These are phyloP conservation scores for Falcunculus frontatus DNA, from an alignment of 2,113 vertebrate species.

Conservation along the genomic window DNA sequence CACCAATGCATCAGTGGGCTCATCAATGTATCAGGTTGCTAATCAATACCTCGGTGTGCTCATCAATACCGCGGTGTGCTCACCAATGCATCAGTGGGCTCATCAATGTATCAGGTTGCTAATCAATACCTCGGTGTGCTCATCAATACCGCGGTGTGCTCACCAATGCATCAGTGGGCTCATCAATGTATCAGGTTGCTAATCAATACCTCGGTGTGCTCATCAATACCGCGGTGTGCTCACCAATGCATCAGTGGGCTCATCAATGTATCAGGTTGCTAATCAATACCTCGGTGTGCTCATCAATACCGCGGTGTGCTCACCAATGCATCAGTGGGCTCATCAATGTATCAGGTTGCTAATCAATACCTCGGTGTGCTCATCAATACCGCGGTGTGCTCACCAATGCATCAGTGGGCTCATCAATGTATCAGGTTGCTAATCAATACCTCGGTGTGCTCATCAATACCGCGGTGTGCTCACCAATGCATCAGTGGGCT, in stretches of 20 bases:
- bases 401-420: not conserved
- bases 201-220: not conserved
- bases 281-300: not conserved
- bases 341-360: not conserved
- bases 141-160: not conserved
- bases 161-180: not conserved
- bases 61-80: not conserved
- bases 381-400: not conserved
- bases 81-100: not conserved
- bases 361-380: not conserved
- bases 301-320: not conserved
- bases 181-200: not conserved
- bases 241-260: not conserved
- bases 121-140: not conserved
- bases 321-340: not conserved
- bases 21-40: not conserved
- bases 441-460: not conserved
- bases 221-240: not conserved
- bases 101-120: not conserved
- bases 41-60: not conserved
- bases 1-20: not conserved
- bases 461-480: not conserved
- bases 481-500: not conserved
- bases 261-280: not conserved
- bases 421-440: not conserved